Percentiles rank a stretch among this genome's conserved stretches.
These are phyloP conservation scores for Drosophila neutralis DNA, from an alignment of 2,888 invertebrate genomes.

Conservation along the genomic window DNA sequence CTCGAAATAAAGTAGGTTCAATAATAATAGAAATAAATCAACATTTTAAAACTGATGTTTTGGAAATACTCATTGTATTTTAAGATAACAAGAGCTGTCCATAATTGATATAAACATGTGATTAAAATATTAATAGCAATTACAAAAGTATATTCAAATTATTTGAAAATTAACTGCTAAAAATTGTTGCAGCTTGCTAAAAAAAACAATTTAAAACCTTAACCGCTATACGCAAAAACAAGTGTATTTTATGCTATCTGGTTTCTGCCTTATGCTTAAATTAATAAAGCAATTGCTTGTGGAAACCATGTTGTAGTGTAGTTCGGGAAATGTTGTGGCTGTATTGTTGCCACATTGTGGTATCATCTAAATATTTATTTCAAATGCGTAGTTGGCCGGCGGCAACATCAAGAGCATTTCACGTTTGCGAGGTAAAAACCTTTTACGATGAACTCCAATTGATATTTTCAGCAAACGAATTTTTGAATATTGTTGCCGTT, in stretches of 20 bases:
- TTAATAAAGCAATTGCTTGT: not conserved
- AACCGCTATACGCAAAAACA: not conserved
- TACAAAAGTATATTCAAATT: not conserved
- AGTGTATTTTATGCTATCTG: not conserved
- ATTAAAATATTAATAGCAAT: not conserved
- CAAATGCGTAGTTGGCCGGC: constrained; percentile 35
- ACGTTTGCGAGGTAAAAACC: constrained; percentile 59
- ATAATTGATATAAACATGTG: not conserved
- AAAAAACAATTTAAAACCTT: not conserved
- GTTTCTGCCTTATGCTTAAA: not conserved
- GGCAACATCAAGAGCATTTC: constrained; percentile 37
- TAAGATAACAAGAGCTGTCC: not conserved
- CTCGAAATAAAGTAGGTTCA: not conserved
- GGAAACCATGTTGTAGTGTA: not conserved
- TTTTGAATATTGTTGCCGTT: constrained; percentile 44
- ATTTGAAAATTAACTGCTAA: not conserved
- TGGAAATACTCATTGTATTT: not conserved
- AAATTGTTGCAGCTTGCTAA: not conserved
- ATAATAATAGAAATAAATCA: not conserved
- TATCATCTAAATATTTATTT: constrained; percentile 49
- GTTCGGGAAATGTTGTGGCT: constrained; percentile 5
- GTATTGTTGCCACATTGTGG: constrained; percentile 31
- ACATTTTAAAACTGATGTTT: not conserved
- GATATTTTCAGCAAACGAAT: constrained; percentile 68
- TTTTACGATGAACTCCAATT: constrained; percentile 70